A percentile compares a stretch with the other conserved stretches of the same genome.
Evolutionary conservation across 2,888 invertebrate species (phyloP).

Genomic region (Nomada goodeniana): DNA sequence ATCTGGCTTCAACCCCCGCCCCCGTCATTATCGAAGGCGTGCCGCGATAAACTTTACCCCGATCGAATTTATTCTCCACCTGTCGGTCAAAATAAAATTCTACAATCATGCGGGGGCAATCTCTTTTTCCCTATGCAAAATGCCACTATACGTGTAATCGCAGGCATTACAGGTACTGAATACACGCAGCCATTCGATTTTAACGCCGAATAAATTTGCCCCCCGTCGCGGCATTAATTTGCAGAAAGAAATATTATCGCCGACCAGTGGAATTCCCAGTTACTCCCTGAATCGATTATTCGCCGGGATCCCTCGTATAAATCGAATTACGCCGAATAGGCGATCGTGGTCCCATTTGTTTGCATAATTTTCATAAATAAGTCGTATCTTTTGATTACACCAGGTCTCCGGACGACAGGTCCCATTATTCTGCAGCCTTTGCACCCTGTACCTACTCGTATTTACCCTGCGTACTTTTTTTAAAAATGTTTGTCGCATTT

Average conservation of each 20-base stretch:
- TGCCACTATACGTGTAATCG: too few relatives aligned
- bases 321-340: constrained; percentile 23
- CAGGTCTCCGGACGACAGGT: not conserved
- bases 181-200: constrained; percentile 3
- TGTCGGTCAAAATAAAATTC: not conserved
- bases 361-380: constrained; percentile 57
- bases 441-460: not conserved
- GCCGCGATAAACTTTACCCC: constrained; percentile 66
- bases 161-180: not conserved
- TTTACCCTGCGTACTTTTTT: not conserved
- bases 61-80: constrained; percentile 27
- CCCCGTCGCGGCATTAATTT: constrained; percentile 18
- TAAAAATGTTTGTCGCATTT: not conserved
- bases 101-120: not conserved
- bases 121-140: not conserved
- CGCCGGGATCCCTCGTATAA: constrained; percentile 19
- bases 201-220: constrained; percentile 32
- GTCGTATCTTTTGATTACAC: constrained; percentile 41
- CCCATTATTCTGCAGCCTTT: not conserved
- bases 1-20: constrained; percentile 41
- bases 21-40: constrained; percentile 64
- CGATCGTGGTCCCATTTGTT: constrained; percentile 9
- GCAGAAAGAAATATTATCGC: constrained; percentile 41
- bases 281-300: constrained; percentile 23
- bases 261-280: not conserved